These are phyloP conservation scores for Pycnonotus jocosus DNA, from an alignment of 2,113 vertebrate genomes.

Conservation along the genomic window DNA sequence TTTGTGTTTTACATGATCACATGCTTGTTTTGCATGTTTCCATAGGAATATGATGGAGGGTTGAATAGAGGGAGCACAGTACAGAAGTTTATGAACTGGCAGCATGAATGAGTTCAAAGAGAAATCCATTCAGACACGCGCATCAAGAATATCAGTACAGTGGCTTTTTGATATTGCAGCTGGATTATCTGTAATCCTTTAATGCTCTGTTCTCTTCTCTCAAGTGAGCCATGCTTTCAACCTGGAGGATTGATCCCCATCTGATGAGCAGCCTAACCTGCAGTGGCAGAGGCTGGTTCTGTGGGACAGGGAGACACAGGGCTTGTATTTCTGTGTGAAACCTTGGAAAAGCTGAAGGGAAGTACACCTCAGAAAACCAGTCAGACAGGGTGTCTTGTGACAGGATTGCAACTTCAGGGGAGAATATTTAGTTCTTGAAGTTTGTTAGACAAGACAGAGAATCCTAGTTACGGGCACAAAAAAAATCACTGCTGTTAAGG, in stretches of 20 bases:
- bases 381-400: background rate
- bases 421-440: background rate
- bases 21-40: background rate
- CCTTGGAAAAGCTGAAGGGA: background rate
- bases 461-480: background rate
- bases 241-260: background rate
- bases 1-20: background rate
- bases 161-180: background rate
- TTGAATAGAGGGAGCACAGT: background rate
- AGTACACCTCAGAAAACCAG: background rate
- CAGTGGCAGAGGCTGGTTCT: background rate
- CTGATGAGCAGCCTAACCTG: background rate
- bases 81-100: background rate
- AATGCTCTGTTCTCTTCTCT: background rate
- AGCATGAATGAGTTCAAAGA: slow-evolving; percentile 6
- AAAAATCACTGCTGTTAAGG: background rate
- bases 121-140: background rate
- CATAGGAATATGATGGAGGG: background rate
- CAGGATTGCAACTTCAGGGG: background rate
- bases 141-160: background rate
- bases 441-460: background rate
- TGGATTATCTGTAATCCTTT: background rate
- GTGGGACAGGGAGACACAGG: background rate
- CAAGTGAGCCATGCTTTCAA: background rate
- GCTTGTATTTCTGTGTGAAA: background rate